Evolutionary conservation across 2,888 invertebrate species (phyloP), one percentile per base, ranked within the genome.

Genomic region (Drosophila ustulata): DNA sequence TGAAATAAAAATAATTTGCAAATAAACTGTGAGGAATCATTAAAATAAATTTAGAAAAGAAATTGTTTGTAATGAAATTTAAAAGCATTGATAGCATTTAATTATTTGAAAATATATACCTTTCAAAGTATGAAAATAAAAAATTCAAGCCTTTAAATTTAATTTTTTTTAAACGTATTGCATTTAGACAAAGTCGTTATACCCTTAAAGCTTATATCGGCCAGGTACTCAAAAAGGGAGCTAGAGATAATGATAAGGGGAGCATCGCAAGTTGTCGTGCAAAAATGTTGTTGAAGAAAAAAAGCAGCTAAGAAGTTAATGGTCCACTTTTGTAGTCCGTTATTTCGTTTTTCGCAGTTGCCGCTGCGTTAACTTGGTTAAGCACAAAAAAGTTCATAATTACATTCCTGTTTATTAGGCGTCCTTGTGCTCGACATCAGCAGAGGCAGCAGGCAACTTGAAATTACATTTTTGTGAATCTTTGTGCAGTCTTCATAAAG

Each of bases 341-440:
- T 62, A 55, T 59, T 32, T 32, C 18, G 18, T 18, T 18, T 1
- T 18, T 18, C 18, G 18, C 18, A 18, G 18, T 52, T 34, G 45
- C 4, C 13, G 45, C 45, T 11, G 6, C 25, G 25, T 23, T 49
- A 58, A 58, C 57, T 56, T 41, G 18, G 25, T 7, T 66, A 83
- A 76, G 71, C 76, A 83, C 80, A 83, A 80, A 46, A 88, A 88
- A 63, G 80, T 88, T 90, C 72, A 71, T 91, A 91, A 91, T 91
- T 91, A 78, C 89, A 91, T 91, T 91, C 90, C 90, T 81, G 88
- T 85, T 91, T 85, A 89, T 91, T 91, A 90, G 88, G 71, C 82
- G 68, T 82, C 77, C 89, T 91, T 91, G 90, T 91, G 71, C 51
- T 37, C 52, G 55, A 25, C 18, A n/a, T n/a, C n/a, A n/a, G n/a